These are phyloP conservation scores for Oxystoma pomonae DNA, from an alignment of 2,888 invertebrate species.

Conservation along the genomic window DNA sequence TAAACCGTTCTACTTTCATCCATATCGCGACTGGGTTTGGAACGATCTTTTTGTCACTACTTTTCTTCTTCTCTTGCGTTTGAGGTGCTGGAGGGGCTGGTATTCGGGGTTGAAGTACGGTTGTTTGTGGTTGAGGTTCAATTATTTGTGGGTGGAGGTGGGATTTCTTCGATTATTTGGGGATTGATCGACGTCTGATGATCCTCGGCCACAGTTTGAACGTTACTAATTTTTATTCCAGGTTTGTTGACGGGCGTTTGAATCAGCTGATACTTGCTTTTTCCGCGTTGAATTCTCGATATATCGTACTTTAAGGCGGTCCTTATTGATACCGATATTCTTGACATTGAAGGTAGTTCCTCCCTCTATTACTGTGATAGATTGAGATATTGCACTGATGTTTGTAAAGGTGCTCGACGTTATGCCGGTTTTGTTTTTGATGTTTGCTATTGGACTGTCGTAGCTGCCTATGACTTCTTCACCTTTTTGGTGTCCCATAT, in stretches of 20 bases:
- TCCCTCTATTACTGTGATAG: conserved; percentile 23
- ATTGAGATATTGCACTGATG: conserved; percentile 20
- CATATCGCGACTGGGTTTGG: not conserved
- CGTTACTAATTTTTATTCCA: conserved; percentile 23
- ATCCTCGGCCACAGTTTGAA: conserved; percentile 24
- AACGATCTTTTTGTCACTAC: not conserved
- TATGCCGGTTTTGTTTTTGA: conserved; percentile 11
- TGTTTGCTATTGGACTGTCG: conserved; percentile 29
- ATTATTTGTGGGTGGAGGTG: too few species aligned
- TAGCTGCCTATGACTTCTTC: conserved; percentile 31
- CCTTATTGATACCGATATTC: conserved; percentile 13
- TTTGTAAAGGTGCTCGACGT: conserved; percentile 20
- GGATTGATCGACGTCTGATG: not conserved
- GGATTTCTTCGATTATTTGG: too few species aligned
- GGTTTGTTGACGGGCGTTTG: conserved; percentile 13
- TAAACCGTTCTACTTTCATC: not conserved
- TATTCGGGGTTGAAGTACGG: too few species aligned
- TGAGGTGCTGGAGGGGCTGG: too few species aligned
- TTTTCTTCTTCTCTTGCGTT: not conserved
- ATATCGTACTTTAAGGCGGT: conserved; percentile 14
- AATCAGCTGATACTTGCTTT: conserved; percentile 11
- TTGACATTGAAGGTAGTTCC: not conserved
- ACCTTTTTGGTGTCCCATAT: conserved; percentile 22
- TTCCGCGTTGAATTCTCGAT: conserved; percentile 15
- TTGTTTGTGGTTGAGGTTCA: too few species aligned